These are phyloP conservation scores for Meriones psammophilus DNA, from an alignment of 2,797 vertebrate species.

Conservation along the genomic window DNA sequence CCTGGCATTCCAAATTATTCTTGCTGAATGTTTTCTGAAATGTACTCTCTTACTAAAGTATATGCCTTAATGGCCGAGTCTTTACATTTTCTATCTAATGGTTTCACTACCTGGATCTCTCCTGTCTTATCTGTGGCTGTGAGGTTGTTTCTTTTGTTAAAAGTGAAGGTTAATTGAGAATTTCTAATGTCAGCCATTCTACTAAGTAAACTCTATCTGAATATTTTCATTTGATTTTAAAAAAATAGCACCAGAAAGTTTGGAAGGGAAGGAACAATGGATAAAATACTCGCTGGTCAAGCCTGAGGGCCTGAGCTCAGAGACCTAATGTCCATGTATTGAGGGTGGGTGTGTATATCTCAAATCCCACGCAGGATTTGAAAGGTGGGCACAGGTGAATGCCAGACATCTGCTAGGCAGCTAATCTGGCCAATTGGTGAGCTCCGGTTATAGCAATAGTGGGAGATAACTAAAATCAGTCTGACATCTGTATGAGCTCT, in stretches of 20 bases:
- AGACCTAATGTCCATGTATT: neutral
- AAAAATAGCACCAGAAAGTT: neutral
- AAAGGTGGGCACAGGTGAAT: neutral
- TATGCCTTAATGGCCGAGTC: neutral
- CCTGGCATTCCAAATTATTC: neutral
- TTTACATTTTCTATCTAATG: neutral
- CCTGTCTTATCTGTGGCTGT: neutral
- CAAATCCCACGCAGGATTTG: neutral
- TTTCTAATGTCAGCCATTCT: neutral
- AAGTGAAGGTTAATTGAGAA: conserved; percentile 9
- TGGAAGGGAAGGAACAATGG: neutral
- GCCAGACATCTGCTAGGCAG: neutral
- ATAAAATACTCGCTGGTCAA: neutral
- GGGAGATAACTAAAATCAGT: too few relatives aligned
- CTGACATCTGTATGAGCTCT: neutral
- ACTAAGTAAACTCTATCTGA: neutral
- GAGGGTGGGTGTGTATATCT: neutral
- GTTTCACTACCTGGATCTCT: neutral
- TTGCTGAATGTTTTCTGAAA: neutral
- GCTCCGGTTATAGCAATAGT: neutral
- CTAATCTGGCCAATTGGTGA: neutral
- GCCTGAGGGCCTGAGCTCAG: neutral
- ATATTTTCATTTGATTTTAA: neutral
- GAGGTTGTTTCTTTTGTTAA: neutral
- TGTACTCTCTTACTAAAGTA: neutral